These are phyloP conservation scores for Alaudala cheleensis DNA, from an alignment of 2,113 vertebrate genomes.

Conservation along the genomic window DNA sequence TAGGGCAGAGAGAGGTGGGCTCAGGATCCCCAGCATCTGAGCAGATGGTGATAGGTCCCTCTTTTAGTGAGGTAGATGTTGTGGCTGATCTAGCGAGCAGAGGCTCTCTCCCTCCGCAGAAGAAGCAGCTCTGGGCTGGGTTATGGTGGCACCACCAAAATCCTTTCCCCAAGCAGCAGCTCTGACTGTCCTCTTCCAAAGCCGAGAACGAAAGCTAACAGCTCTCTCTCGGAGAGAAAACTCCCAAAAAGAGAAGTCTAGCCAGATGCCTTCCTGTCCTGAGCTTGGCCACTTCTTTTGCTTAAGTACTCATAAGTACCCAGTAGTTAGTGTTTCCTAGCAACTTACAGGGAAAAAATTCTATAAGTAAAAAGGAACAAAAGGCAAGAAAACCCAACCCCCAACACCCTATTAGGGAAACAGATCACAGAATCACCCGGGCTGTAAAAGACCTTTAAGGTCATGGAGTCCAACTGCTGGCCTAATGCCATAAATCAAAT, in stretches of 20 bases:
- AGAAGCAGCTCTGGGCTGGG: neutral
- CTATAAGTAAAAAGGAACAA: neutral
- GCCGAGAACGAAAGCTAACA: neutral
- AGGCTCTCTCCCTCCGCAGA: neutral
- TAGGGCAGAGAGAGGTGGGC: neutral
- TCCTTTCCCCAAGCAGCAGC: neutral
- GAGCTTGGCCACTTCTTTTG: neutral
- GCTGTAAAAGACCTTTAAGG: neutral
- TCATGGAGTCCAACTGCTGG: rapidly evolving
- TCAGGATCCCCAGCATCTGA: neutral
- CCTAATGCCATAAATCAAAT: neutral
- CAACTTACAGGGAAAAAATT: neutral
- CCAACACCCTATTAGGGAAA: neutral
- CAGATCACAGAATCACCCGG: neutral
- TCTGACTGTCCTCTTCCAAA: neutral
- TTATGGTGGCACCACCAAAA: neutral
- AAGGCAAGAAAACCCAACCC: neutral
- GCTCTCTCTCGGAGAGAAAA: neutral
- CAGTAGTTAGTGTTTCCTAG: neutral
- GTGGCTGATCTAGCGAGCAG: neutral
- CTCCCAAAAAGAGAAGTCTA: neutral
- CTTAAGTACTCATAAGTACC: neutral
- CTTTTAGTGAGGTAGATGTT: neutral
- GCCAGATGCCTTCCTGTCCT: neutral
- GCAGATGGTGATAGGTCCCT: neutral